phyloP scores from a whole-genome alignment of 2,888 invertebrate genomes.

The Argynnis bischoffii region DNA sequence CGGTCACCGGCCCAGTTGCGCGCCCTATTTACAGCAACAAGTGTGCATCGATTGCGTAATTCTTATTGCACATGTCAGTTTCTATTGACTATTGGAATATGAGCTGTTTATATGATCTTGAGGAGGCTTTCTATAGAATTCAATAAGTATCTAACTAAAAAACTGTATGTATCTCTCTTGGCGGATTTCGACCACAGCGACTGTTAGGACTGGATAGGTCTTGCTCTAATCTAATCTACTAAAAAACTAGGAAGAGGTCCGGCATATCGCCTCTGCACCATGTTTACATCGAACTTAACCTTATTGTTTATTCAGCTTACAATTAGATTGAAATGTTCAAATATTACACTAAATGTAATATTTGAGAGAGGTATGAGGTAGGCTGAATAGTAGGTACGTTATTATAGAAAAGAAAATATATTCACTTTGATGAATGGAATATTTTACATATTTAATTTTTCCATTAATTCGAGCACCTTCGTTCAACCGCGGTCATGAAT shows the following conservation, averaged over 20 bases:
- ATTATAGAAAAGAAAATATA: conserved; percentile 4
- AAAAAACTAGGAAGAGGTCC: too few relatives aligned
- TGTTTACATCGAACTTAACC: too few relatives aligned
- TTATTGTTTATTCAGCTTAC: too few relatives aligned
- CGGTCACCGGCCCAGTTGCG: conserved; percentile 58
- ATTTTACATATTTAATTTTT: conserved; percentile 13
- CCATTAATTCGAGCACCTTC: conserved; percentile 16
- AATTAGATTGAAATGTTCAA: neutral
- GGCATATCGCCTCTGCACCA: too few relatives aligned
- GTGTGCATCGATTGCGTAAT: conserved; percentile 48
- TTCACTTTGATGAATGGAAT: conserved; percentile 4
- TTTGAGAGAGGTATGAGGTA: too few relatives aligned
- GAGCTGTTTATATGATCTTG: neutral
- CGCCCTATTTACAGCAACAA: conserved; percentile 64
- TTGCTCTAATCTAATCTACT: too few relatives aligned
- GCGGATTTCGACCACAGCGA: too few relatives aligned
- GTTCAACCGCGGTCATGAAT: conserved; percentile 14
- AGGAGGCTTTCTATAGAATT: neutral
- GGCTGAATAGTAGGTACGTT: too few relatives aligned
- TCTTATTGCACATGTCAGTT: conserved; percentile 26
- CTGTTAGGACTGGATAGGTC: too few relatives aligned
- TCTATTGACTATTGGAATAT: conserved; percentile 7
- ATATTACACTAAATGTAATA: too few relatives aligned
- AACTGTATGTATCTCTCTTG: too few relatives aligned
- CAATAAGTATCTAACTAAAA: too few relatives aligned